Evolutionary conservation across 2,888 invertebrate genomes (phyloP), one percentile per base, ranked within the genome.

Genomic region (Nowickia ferox): DNA sequence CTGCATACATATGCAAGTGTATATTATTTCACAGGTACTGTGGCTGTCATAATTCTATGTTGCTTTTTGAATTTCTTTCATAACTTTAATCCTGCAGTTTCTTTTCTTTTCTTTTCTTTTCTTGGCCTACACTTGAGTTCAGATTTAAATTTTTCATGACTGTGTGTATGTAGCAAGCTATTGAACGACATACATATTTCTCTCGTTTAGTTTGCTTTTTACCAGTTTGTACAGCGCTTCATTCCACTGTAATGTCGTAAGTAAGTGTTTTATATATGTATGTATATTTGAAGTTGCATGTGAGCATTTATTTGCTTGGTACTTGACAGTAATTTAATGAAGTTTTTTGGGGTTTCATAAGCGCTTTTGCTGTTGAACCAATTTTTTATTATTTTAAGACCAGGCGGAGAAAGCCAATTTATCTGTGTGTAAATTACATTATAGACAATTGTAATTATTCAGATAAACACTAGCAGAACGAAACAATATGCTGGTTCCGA

Each of bases 1-100:
- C 5, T 30, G 6, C 30, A 30, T 30, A 30, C 30, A 30, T 30
- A 30, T 30, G 30, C 30, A 30, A 30, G 30, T 30, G 6, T 6
- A 30, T 5, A 30, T 61, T 44, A 72, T 55, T 74, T 74, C 48
- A 63, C 68, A 22, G 55, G 38, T 81, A 69, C 44, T 85, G 83
- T 84, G 80, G 84, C 75, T 61, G 61, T 86, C 86, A 83, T 80
- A 79, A 72, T 76, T 83, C 76, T 83, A 61, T 72, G 59, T 19
- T 59, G 44, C 48, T 69, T 30, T 61, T 78, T 69, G 19, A 61
- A 51, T 17, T 48, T 40, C 19, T 63, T 78, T 44, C 15, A 59
- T 79, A 48, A 69, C 19, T 68, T 74, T 38, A 53, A 48, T 19
- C 46, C 53, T 66, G 53, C 55, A 22, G 74, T 30, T 30, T 44